Conservation (phyloP, 2,113 vertebrate genomes). For the Rhinolophus sinicus region DNA sequence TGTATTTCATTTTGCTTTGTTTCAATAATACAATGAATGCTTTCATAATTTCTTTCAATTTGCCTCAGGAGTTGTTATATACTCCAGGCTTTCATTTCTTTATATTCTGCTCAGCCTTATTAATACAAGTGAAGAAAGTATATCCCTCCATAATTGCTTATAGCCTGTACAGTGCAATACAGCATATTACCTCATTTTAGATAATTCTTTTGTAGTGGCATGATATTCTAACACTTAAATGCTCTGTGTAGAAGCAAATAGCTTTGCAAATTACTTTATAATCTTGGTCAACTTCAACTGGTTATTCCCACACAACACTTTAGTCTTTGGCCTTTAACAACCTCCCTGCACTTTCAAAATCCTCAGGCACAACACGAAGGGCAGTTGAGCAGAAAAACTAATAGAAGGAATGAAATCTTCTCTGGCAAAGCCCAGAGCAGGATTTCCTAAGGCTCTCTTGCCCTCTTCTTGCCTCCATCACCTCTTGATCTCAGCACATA, state of each 20-base stretch:
- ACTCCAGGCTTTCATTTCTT: conserved; percentile 61
- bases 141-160: conserved; percentile 72
- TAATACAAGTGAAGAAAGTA: conserved; percentile 75
- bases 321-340: conserved; percentile 62
- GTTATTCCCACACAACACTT: conserved; percentile 64
- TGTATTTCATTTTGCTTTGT: conserved; percentile 76
- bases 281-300: conserved; percentile 73
- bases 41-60: conserved; percentile 74
- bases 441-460: conserved; percentile 45
- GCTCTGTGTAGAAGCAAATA: conserved; percentile 66
- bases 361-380: conserved; percentile 59
- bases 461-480: not conserved
- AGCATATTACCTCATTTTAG: conserved; percentile 76
- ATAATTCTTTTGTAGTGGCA: conserved; percentile 74
- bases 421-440: conserved; percentile 12
- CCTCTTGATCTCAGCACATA: not conserved
- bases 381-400: conserved; percentile 67
- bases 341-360: conserved; percentile 47
- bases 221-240: conserved; percentile 70
- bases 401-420: conserved; percentile 59
- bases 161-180: conserved; percentile 59
- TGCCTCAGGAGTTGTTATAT: conserved; percentile 49
- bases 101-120: conserved; percentile 67
- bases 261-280: conserved; percentile 74
- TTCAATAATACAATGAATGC: conserved; percentile 72